Evolutionary conservation across 2,113 vertebrate genomes (phyloP), one percentile per base, ranked within the genome.

Genomic region (Siphamia tubifer): DNA sequence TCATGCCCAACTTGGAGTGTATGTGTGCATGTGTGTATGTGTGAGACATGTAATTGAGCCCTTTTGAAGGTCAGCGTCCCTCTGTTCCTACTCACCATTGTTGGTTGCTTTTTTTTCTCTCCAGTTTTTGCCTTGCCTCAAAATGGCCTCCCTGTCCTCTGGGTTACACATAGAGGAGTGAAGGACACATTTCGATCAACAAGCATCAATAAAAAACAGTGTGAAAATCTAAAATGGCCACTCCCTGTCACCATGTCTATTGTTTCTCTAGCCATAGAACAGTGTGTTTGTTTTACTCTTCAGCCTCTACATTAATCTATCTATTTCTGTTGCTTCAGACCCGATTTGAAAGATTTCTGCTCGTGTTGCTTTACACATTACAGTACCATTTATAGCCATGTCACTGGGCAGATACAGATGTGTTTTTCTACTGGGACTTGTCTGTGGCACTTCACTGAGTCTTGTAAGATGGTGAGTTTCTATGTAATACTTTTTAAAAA

Each of bases 61-160:
- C 70, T 88, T 82, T 3, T 90, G 82, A 88, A 84, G 75, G 81
- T 89, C 80, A 83, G 71, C 21, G 5, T 79, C 63, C 42, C 74
- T 83, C 67, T 79, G 70, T 81, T 83, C 55, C 53, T 45, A 35
- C 58, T 74, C 68, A 68, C 77, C 60, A 77, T 78, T 78, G 74
- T 81, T 68, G 48, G 53, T 74, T 81, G 60, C 77, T 76, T 51
- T 28, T 13, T 13, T 43, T 68, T 70, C 53, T 52, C 53, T 65
- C 30, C 39, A 31, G 20, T 66, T 36, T 62, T 51, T 30, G 45
- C 64, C 79, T 62, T 70, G 34, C 77, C 79, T 77, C 78, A 86
- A 89, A 85, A 88, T 88, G 86, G 77, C 79, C 49, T 74, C 80
- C 47, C 43, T 15, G 39, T 71, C 65, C 57, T 62, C 53, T 64